Conservation (phyloP, 1,140 invertebrate species). For the Eciton burchellii region DNA sequence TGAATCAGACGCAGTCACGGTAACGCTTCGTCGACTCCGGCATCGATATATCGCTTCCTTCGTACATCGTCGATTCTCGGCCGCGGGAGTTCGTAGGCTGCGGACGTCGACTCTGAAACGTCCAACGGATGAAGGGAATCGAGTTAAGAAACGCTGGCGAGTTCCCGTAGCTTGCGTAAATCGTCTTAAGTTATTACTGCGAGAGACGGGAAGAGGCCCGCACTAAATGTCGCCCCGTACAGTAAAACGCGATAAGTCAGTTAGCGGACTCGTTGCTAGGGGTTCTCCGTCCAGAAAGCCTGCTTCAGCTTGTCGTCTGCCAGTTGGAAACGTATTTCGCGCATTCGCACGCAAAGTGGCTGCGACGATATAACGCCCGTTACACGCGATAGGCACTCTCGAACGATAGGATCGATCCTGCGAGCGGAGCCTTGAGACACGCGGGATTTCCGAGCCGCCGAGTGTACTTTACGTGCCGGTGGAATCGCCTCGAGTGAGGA, state of each 20-base stretch:
- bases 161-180: conserved; percentile 37
- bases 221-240: conserved; percentile 30
- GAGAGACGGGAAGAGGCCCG: conserved; percentile 42
- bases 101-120: neutral
- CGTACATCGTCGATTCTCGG: neutral
- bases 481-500: neutral
- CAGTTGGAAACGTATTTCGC: conserved; percentile 21
- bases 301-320: conserved; percentile 19
- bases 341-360: neutral
- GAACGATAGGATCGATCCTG: neutral
- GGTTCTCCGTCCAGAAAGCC: conserved; percentile 68
- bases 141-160: conserved; percentile 15
- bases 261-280: conserved; percentile 68
- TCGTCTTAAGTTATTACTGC: conserved; percentile 54
- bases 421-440: neutral
- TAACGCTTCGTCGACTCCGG: too few species aligned
- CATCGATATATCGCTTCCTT: too few species aligned
- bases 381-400: conserved; percentile 1
- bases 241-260: conserved; percentile 63
- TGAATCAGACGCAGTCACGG: too few species aligned
- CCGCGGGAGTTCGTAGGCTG: neutral
- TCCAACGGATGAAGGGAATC: neutral
- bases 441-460: neutral
- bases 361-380: conserved; percentile 12
- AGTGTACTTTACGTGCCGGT: neutral